Evolutionary conservation across 2,113 vertebrate species (phyloP), one percentile per base, ranked within the genome.

Genomic region (Oreochromis spilurus): DNA sequence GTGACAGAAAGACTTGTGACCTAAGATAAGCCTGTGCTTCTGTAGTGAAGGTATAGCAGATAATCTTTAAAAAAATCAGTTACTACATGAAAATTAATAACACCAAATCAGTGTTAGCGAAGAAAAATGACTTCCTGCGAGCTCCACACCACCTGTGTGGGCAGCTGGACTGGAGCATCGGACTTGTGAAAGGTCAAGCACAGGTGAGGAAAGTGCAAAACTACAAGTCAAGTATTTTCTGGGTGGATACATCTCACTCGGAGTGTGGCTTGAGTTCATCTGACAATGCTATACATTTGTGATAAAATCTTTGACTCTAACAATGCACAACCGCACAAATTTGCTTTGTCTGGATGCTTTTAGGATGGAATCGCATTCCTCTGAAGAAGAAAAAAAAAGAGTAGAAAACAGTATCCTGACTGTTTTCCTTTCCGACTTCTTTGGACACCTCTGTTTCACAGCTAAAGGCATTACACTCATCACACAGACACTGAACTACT

Each of bases 371-470:
- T 16, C 2, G 31, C 43, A 60, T n/a, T 79, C 8, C 81, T 38
- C 34, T 19, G 31, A 52, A 34, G 29, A 7, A 24, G 5, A 19
- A n/a, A 31, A 50, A 50, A 67, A 21, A 43, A 13, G 19, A 67
- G 11, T 2, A 53, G 58, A 81, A 88, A 70, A 83, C 34, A 81
- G 40, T 78, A 72, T 57, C 31, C 38, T 54, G 84, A 93, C 79
- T 80, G 88, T 90, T 93, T 94, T 82, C 87, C 86, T 82, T 45
- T 81, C 54, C 72, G 36, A 88, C 83, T 77, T 52, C n/a, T 54
- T 80, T 89, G 60, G 84, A 91, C 75, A 67, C 50, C 79, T 85
- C 65, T 57, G 29, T 79, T 75, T 90, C 75, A 24, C 57, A 79
- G 77, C 79, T 83, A 85, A 77, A 36, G 50, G 75, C 86, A 54